A percentile compares a stretch with the other conserved stretches of the same genome.
phyloP scores from a whole-genome alignment of 2,888 invertebrate species.

The Macrophya alboannulata region DNA sequence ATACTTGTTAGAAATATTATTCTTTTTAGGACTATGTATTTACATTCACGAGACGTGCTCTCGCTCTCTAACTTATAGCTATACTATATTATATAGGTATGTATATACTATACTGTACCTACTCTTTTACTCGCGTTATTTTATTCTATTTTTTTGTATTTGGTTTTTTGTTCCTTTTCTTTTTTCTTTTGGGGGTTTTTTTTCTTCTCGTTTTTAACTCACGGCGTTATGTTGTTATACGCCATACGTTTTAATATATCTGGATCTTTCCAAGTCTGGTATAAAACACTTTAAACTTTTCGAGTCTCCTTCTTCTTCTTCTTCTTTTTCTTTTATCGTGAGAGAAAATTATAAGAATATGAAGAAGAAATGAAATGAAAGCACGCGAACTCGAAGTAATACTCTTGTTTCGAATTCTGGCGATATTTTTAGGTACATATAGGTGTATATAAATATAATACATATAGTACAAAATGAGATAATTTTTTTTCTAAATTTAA shows the following conservation, averaged over 20 bases:
- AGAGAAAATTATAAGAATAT: not conserved
- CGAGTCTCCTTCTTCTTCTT: not conserved
- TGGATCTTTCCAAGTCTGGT: constrained; percentile 7
- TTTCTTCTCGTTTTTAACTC: constrained; percentile 13
- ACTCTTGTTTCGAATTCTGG: no score
- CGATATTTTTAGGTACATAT: no score
- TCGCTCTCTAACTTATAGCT: constrained; percentile 3
- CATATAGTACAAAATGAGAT: no score
- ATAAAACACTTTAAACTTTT: not conserved
- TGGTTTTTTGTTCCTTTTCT: not conserved
- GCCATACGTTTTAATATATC: not conserved
- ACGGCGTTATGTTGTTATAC: not conserved
- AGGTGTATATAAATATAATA: no score
- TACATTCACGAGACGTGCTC: constrained; percentile 48
- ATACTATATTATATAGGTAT: not conserved
- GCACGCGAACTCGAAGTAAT: not conserved
- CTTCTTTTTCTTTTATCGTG: not conserved
- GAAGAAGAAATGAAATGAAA: not conserved
- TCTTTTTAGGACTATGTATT: constrained; percentile 23
- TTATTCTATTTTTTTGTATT: not conserved
- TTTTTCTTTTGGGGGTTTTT: not conserved
- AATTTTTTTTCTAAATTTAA: no score
- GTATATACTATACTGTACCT: not conserved
- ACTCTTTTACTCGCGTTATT: not conserved
- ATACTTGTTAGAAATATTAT: constrained; percentile 8